Percentiles rank a stretch among this genome's conserved stretches.
Conservation (phyloP, 2,113 vertebrate species). For the Tautogolabrus adspersus region DNA sequence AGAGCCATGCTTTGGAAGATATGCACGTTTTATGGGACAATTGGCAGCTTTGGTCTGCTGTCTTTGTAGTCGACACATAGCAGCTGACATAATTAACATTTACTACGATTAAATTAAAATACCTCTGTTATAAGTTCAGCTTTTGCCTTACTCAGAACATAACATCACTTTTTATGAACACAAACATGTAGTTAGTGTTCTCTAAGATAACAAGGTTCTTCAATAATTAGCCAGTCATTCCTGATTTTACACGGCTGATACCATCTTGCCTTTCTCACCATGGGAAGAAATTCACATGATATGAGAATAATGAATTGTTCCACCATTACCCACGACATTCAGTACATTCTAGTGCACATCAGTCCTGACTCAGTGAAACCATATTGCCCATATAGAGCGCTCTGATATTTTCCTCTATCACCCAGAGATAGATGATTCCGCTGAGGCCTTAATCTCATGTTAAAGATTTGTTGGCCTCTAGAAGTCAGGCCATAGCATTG, state of each 20-base stretch:
- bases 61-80: conserved; percentile 59
- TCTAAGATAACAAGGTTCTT: not conserved
- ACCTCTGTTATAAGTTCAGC: not conserved
- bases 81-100: conserved; percentile 59
- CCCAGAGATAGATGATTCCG: conserved; percentile 71
- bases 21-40: conserved; percentile 72
- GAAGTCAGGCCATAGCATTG: conserved; percentile 76
- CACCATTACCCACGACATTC: conserved; percentile 46
- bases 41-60: conserved; percentile 63
- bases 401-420: conserved; percentile 69
- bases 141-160: not conserved
- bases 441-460: conserved; percentile 80
- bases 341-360: conserved; percentile 58
- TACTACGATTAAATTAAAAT: conserved; percentile 55
- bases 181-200: not conserved
- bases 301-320: conserved; percentile 45
- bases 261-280: not conserved
- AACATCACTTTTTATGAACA: not conserved
- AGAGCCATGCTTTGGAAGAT: conserved; percentile 64
- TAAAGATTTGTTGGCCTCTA: conserved; percentile 80
- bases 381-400: conserved; percentile 66
- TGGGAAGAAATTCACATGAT: conserved; percentile 10
- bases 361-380: conserved; percentile 61
- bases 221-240: not conserved
- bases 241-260: not conserved